Evolutionary conservation across 2,797 vertebrate genomes (phyloP), one percentile per base, ranked within the genome.

Genomic region (Sebastes cheni): DNA sequence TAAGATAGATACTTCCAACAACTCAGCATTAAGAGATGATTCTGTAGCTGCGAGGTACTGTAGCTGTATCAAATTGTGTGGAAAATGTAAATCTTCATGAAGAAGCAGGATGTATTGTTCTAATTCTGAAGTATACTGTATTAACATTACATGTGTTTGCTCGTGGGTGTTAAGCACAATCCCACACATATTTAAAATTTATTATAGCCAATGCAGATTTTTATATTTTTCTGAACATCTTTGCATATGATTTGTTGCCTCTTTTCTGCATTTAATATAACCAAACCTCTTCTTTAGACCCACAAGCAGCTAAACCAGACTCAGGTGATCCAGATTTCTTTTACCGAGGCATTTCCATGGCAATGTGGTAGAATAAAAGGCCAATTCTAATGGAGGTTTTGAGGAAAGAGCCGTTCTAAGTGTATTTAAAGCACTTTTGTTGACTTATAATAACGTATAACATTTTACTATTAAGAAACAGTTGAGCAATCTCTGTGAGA

Each of bases 381-480:
- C 36, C 13, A 5, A 18, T 14, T 30, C 36, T 23, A 32, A 72
- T 39, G 16, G 12, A 36, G 58, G 16, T 50, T 62, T 36, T 50
- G 2, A 36, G 20, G 8, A 20, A 12, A 18, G 8, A 69, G 27
- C 42, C 55, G 42, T 39, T 60, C 59, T 25, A 54, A 75, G 36
- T 27, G 23, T 30, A 32, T 22, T 82, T 65, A 42, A n/a, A 39
- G 30, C 34, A 60, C 20, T 69, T 77, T 66, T 61, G 4, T 55
- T 81, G 27, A 81, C 67, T 73, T 80, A 71, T 50, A 14, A 69
- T 14, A 13, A 71, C 11, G 16, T 62, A 39, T 34, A 68, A 25
- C 9, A 72, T 79, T 77, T 65, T 34, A 30, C 22, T 13, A 34
- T 71, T 32, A 55, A 22, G 14, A 68, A 67, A 70, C 34, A 66